Percentiles rank a stretch among this genome's conserved stretches.
These are phyloP conservation scores for Eufriesea mexicana DNA, from an alignment of 1,140 invertebrate species.

Conservation along the genomic window DNA sequence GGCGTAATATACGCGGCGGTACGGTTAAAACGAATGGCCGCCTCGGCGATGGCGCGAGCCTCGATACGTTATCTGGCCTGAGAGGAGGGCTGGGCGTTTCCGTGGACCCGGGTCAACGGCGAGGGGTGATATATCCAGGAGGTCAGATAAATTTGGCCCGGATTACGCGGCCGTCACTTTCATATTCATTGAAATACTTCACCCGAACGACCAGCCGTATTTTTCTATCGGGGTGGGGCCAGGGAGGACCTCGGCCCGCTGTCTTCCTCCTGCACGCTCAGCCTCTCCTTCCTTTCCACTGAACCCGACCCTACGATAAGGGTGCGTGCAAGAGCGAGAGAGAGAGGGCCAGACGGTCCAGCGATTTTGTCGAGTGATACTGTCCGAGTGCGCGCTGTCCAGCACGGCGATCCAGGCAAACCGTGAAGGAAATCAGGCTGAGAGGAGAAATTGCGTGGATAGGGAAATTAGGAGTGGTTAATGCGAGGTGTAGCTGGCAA, in stretches of 20 bases:
- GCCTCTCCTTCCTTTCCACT: conserved; percentile 22
- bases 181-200: conserved; percentile 77
- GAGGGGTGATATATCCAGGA: conserved; percentile 57
- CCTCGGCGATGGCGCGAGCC: conserved; percentile 62
- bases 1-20: conserved; percentile 64
- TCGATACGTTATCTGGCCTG: conserved; percentile 73
- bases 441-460: background rate
- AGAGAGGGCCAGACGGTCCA: too few relatives aligned
- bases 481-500: background rate
- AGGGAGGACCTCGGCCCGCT: conserved; percentile 23
- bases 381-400: too few relatives aligned
- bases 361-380: conserved; percentile 20
- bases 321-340: background rate
- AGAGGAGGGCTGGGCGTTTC: conserved; percentile 32
- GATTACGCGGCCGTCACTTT: conserved; percentile 77
- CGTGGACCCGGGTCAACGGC: conserved; percentile 59
- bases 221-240: conserved; percentile 61
- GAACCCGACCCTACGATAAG: conserved; percentile 27
- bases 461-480: background rate
- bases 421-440: background rate
- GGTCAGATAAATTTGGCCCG: conserved; percentile 75
- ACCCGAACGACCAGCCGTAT: conserved; percentile 71
- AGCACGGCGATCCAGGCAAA: too few relatives aligned
- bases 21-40: conserved; percentile 59
- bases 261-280: conserved; percentile 18